These are phyloP conservation scores for Drosophila oshimai DNA, from an alignment of 1,140 invertebrate genomes.

Conservation along the genomic window DNA sequence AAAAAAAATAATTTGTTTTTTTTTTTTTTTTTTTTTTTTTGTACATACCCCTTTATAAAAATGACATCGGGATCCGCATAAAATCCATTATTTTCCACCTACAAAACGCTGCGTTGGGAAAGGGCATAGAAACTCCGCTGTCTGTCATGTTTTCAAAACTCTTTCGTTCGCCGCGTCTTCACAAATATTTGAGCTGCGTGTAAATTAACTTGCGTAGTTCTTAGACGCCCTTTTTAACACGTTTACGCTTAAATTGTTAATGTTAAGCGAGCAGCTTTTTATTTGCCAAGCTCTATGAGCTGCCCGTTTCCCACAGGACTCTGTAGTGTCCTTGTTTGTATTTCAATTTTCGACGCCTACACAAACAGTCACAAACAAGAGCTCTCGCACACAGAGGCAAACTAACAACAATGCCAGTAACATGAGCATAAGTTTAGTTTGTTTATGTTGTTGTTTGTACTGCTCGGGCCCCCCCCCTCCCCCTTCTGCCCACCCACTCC, in stretches of 20 bases:
- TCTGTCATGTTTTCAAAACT: constrained; percentile 12
- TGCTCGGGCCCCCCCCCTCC: not conserved
- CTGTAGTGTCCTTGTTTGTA: constrained; percentile 65
- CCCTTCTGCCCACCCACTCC: not conserved
- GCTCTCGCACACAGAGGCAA: constrained; percentile 12
- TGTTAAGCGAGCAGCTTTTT: constrained; percentile 40
- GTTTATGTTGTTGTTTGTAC: constrained; percentile 45
- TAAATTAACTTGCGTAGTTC: constrained; percentile 70
- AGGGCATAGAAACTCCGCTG: not conserved
- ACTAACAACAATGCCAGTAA: constrained; percentile 27
- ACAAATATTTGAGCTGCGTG: constrained; percentile 72
- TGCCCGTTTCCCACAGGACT: not conserved
- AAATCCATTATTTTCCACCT: too few species aligned
- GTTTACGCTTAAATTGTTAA: constrained; percentile 72
- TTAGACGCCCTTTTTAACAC: constrained; percentile 58
- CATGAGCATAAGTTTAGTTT: constrained; percentile 60
- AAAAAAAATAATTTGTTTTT: too few species aligned
- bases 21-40: too few species aligned
- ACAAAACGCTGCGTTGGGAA: too few species aligned
- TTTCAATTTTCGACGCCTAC: constrained; percentile 74
- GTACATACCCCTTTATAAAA: too few species aligned
- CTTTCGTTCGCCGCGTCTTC: constrained; percentile 40
- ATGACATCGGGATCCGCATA: too few species aligned
- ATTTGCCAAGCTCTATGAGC: too few species aligned
- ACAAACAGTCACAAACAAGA: constrained; percentile 42